phyloP scores from a whole-genome alignment of 2,113 vertebrate genomes.

The Sminthopsis crassicaudata region DNA sequence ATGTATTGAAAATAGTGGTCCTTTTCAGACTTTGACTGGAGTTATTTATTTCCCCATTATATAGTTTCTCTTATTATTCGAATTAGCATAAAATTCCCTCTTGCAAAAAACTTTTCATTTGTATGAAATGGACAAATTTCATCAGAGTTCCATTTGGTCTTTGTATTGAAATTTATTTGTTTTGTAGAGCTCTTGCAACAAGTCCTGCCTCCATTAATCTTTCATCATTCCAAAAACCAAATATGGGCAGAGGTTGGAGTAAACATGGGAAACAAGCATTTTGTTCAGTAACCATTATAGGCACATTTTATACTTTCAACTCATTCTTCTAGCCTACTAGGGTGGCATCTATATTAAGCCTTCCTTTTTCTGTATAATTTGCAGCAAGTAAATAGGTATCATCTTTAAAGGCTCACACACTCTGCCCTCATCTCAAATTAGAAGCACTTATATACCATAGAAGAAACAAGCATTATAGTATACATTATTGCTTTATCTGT shows the following conservation, averaged over 20 bases:
- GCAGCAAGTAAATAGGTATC: not conserved
- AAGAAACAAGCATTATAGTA: not conserved
- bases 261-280: not conserved
- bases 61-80: not conserved
- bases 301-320: not conserved
- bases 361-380: not conserved
- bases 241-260: not conserved
- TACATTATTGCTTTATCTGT: not conserved
- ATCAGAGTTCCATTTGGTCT: not conserved
- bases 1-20: not conserved
- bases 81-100: not conserved
- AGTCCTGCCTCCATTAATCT: slow-evolving; percentile 27
- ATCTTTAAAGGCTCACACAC: not conserved
- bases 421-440: not conserved
- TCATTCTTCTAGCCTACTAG: not conserved
- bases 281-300: not conserved
- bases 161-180: slow-evolving; percentile 11
- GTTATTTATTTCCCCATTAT: not conserved
- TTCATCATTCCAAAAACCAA: slow-evolving; percentile 40
- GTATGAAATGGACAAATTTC: not conserved
- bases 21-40: not conserved
- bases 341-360: not conserved
- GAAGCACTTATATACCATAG: not conserved
- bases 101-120: not conserved
- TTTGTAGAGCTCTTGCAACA: not conserved